Base-by-base conservation (phyloP, 2,113 vertebrate species). In the Dromiciops gliroides region DNA sequence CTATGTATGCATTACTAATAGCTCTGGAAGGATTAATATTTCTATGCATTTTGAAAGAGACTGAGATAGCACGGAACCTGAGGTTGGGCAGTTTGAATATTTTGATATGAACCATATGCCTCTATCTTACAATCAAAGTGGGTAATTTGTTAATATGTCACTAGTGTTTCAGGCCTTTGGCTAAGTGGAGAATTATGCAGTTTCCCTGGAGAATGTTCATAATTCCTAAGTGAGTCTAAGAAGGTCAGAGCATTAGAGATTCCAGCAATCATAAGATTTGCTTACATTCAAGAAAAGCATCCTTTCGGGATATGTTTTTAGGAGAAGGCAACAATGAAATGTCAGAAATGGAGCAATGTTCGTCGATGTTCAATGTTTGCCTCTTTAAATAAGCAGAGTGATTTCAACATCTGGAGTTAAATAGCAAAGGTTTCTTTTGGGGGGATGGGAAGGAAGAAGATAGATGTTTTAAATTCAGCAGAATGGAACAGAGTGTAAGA, bases 1-100 rank as follows among this genome's bases (percentile, higher is more conserved):
- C 91, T 89, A 50, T 67, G 23, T 91, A 93, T 95, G 91, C 94
- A 93, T 91, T 93, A 90, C 95, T 95, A 97, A 97, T 92, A 48
- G 0, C 97, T 91, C 67, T 56, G 28, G 93, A 47, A 95, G 89
- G 90, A 97, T 97, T 97, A 88, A 96, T 95, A 94, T 93, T 95
- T 95, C 91, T 95, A 47, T 90, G 93, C 91, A 67, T 95, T 92
- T 96, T 94, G 75, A 92, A 94, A 60, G 94, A 93, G 93, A 90
- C 0, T 23, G 8, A 89, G 51, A 93, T 51, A 93, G 90, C 2
- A 0, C 92, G 60, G 37, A 90, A 89, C 89, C 48, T 24, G 51
- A 92, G 90, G 56, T 12, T 94, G 89, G 91, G 48, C 91, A 91
- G 25, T 91, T 95, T 97, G 51, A 92, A 92, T 92, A 94, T 89